phyloP scores from a whole-genome alignment of 2,888 invertebrate species.

The Tholera decimalis region DNA sequence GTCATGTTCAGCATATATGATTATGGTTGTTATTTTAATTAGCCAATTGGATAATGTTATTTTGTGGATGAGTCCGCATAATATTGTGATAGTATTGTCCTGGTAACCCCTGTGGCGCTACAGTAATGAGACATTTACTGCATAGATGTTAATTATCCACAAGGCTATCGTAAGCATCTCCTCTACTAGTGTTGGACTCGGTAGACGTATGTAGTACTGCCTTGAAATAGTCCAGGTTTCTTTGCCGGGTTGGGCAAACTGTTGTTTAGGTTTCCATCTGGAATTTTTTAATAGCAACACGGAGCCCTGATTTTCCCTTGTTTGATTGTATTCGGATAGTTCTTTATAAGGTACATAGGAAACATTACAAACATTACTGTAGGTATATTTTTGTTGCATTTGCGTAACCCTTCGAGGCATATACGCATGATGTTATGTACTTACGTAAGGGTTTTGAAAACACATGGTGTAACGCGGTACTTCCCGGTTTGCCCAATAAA shows the following conservation, averaged over 20 bases:
- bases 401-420: too few species aligned
- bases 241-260: not conserved
- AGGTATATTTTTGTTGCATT: too few species aligned
- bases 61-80: slow-evolving; percentile 19
- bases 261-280: not conserved
- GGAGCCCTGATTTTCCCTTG: too few species aligned
- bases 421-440: not conserved
- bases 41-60: slow-evolving; percentile 21
- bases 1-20: slow-evolving; percentile 17
- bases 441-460: not conserved
- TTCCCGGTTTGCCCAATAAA: slow-evolving; percentile 1
- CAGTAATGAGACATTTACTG: slow-evolving; percentile 1
- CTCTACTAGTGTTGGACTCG: not conserved
- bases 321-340: too few species aligned
- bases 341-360: too few species aligned
- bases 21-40: slow-evolving; percentile 30
- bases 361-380: too few species aligned
- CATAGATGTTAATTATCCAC: not conserved
- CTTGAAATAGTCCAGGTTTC: not conserved
- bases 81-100: slow-evolving; percentile 17
- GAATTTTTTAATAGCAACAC: not conserved
- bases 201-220: not conserved
- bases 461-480: not conserved
- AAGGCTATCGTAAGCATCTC: not conserved
- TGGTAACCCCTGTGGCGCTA: not conserved